Percentiles rank a stretch among this genome's conserved stretches.
phyloP scores from a whole-genome alignment of 2,888 invertebrate genomes.

The Andrena bicolor region DNA sequence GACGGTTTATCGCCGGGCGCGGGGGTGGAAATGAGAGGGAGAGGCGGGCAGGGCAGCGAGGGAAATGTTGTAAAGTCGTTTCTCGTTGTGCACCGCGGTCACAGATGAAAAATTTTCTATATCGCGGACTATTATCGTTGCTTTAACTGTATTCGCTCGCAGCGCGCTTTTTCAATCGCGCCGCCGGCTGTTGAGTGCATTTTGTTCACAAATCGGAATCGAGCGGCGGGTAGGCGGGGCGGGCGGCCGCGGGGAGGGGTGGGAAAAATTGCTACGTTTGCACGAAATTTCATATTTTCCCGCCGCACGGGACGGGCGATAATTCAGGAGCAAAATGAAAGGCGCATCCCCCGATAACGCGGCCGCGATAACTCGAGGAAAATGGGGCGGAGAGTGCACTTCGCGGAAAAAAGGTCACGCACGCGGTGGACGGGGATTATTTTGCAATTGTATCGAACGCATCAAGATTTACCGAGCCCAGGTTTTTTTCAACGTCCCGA shows the following conservation, averaged over 20 bases:
- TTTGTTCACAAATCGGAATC: slow-evolving; percentile 68
- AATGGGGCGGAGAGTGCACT: slow-evolving; percentile 61
- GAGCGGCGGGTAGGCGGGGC: background rate
- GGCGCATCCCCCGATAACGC: slow-evolving; percentile 66
- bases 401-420: slow-evolving; percentile 30
- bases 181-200: slow-evolving; percentile 71
- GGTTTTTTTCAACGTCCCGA: background rate
- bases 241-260: background rate
- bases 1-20: slow-evolving; percentile 29
- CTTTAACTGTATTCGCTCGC: slow-evolving; percentile 66
- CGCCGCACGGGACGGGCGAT: slow-evolving; percentile 64
- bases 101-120: slow-evolving; percentile 72
- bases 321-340: slow-evolving; percentile 66
- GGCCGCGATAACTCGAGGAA: slow-evolving; percentile 67
- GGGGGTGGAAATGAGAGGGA: background rate
- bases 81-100: slow-evolving; percentile 45
- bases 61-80: slow-evolving; percentile 61
- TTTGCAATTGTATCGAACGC: background rate
- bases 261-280: slow-evolving; percentile 65
- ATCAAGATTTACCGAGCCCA: background rate
- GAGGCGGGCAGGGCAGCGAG: slow-evolving; percentile 2
- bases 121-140: slow-evolving; percentile 71
- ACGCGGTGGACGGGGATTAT: slow-evolving; percentile 50
- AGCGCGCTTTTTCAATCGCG: slow-evolving; percentile 71
- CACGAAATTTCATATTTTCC: slow-evolving; percentile 72